A percentile compares a stretch with the other conserved stretches of the same genome.
Evolutionary conservation across 64 coral and sea anemone genomes (phyloP).

Genomic region (Actinia equina): DNA sequence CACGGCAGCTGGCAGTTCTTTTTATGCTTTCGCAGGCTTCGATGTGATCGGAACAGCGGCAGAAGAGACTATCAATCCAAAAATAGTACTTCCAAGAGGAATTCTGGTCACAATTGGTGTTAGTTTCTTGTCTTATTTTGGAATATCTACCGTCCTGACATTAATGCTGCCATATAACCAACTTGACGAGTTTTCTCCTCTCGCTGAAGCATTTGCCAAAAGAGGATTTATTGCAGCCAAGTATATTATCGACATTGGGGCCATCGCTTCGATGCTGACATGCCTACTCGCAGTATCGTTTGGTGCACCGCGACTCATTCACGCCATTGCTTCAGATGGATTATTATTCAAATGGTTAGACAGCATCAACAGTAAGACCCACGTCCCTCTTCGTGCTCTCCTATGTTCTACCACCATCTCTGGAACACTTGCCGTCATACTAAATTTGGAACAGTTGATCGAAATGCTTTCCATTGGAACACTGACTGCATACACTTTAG

Average conservation of each 20-base stretch:
- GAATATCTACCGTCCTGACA: constrained; percentile 28
- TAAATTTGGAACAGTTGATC: constrained; percentile 43
- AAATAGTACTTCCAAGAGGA: constrained; percentile 21
- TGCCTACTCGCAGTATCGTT: constrained; percentile 6
- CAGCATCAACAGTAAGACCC: constrained; percentile 29
- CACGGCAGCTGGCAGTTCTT: constrained; percentile 29
- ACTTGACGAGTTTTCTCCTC: constrained; percentile 24
- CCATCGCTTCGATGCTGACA: constrained; percentile 28
- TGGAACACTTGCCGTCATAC: not conserved
- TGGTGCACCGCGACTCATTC: no score
- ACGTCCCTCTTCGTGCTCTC: constrained; percentile 42
- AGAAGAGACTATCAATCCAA: constrained; percentile 47
- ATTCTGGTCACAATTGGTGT: constrained; percentile 27
- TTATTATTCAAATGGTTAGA: constrained; percentile 55
- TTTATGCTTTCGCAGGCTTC: constrained; percentile 58
- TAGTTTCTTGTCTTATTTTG: constrained; percentile 42
- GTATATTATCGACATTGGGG: constrained; percentile 46
- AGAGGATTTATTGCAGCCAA: constrained; percentile 36
- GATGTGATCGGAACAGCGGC: constrained; percentile 45
- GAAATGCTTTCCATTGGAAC: constrained; percentile 64
- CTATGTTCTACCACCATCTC: not conserved
- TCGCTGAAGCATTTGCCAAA: constrained; percentile 40
- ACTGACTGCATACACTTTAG: constrained; percentile 49
- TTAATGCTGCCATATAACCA: constrained; percentile 40
- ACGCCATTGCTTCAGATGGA: constrained; percentile 23